Evolutionary conservation across 2,888 invertebrate species (phyloP).

Genomic region (Cerastoderma edule): DNA sequence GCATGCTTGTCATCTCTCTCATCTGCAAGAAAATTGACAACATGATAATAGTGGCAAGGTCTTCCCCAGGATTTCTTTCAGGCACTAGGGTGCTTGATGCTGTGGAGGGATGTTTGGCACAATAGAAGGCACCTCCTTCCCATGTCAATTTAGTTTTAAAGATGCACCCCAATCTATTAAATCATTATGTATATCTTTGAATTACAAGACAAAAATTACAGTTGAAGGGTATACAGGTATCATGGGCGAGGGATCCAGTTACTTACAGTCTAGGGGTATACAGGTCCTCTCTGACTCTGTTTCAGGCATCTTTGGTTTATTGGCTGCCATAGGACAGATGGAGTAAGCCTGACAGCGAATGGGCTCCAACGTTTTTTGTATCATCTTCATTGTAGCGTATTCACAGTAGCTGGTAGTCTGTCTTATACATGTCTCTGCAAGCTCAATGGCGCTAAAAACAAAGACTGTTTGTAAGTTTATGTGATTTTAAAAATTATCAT

Average conservation of each 20-base stretch:
- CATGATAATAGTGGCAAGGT: background rate
- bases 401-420: conserved; percentile 41
- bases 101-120: too few species aligned
- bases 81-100: too few species aligned
- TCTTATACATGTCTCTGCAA: conserved; percentile 33
- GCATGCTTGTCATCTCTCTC: background rate
- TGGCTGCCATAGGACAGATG: conserved; percentile 35
- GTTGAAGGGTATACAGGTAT: too few species aligned
- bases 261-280: background rate
- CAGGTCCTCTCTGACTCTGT: background rate
- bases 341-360: conserved; percentile 41
- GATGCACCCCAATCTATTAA: too few species aligned
- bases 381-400: conserved; percentile 6
- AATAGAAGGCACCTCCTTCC: too few species aligned
- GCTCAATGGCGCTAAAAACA: conserved; percentile 24
- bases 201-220: too few species aligned
- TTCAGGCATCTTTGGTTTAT: conserved; percentile 1
- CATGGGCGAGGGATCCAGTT: too few species aligned
- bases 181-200: too few species aligned
- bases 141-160: too few species aligned
- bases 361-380: conserved; percentile 30
- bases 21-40: background rate
- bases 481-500: too few species aligned
- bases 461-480: too few species aligned
- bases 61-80: too few species aligned